phyloP scores from a whole-genome alignment of 1,140 invertebrate genomes.

The Zophobas atratus region DNA sequence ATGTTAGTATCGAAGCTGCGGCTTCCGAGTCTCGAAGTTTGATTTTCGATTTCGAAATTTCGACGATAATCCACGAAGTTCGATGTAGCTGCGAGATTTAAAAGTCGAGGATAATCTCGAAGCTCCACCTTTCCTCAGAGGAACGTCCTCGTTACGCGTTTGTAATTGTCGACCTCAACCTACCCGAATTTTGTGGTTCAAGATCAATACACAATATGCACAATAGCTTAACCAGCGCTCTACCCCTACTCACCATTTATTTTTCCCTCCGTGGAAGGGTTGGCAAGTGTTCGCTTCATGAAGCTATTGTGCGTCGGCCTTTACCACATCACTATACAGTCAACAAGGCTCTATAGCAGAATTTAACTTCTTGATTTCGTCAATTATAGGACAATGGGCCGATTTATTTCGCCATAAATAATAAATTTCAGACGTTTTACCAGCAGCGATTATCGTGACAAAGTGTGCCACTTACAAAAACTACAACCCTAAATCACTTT shows the following conservation, averaged over 20 bases:
- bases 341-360: conserved; percentile 20
- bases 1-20: too few relatives aligned
- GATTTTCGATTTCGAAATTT: too few relatives aligned
- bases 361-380: conserved; percentile 33
- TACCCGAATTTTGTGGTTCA: conserved; percentile 31
- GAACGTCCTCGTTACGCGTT: too few relatives aligned
- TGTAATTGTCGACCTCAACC: neutral
- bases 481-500: conserved; percentile 26
- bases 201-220: conserved; percentile 25
- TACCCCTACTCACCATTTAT: conserved; percentile 21
- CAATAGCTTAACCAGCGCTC: conserved; percentile 5
- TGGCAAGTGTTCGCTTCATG: conserved; percentile 15
- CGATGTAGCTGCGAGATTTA: too few relatives aligned
- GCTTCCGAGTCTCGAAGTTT: too few relatives aligned
- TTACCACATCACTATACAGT: conserved; percentile 30
- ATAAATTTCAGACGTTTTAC: conserved; percentile 31
- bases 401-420: conserved; percentile 42
- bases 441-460: conserved; percentile 30
- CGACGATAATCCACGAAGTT: too few relatives aligned
- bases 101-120: too few relatives aligned
- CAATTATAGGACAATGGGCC: conserved; percentile 27
- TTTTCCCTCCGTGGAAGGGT: conserved; percentile 14
- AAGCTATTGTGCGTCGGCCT: conserved; percentile 13
- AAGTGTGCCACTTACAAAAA: conserved; percentile 34
- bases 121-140: too few relatives aligned